Evolutionary conservation across 1,140 invertebrate genomes (phyloP).

Genomic region (Sesamia nonagrioides): DNA sequence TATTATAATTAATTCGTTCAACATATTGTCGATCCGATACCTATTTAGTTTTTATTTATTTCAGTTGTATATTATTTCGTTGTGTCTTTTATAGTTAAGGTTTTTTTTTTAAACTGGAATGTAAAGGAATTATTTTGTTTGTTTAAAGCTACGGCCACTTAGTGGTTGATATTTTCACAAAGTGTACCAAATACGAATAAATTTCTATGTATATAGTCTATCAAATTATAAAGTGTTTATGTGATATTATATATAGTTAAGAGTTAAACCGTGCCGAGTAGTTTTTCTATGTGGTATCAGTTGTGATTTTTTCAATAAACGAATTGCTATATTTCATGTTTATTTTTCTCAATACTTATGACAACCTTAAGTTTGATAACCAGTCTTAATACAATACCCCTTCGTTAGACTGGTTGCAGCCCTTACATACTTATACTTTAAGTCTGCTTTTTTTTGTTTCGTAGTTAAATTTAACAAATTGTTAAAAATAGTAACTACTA

Average conservation of each 20-base stretch:
- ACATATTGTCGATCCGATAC: constrained; percentile 14
- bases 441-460: too few species aligned
- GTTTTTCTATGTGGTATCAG: constrained; percentile 87
- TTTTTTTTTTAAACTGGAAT: constrained; percentile 45
- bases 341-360: constrained; percentile 48
- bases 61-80: constrained; percentile 32
- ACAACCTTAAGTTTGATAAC: too few species aligned
- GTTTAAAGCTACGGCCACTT: constrained; percentile 67
- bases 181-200: constrained; percentile 73
- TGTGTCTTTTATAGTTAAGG: neutral
- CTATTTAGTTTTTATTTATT: constrained; percentile 38
- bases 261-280: constrained; percentile 87
- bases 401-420: too few species aligned
- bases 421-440: too few species aligned
- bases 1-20: neutral
- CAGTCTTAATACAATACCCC: too few species aligned
- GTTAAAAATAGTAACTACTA: too few species aligned
- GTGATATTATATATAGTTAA: constrained; percentile 87
- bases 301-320: constrained; percentile 86
- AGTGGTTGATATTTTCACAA: constrained; percentile 67
- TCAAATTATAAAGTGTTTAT: constrained; percentile 86
- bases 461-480: too few species aligned
- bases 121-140: constrained; percentile 56
- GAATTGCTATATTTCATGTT: constrained; percentile 76
- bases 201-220: constrained; percentile 82